Evolutionary conservation across 2,888 invertebrate species (phyloP).

Genomic region (Zhuqinia jingwanae): DNA sequence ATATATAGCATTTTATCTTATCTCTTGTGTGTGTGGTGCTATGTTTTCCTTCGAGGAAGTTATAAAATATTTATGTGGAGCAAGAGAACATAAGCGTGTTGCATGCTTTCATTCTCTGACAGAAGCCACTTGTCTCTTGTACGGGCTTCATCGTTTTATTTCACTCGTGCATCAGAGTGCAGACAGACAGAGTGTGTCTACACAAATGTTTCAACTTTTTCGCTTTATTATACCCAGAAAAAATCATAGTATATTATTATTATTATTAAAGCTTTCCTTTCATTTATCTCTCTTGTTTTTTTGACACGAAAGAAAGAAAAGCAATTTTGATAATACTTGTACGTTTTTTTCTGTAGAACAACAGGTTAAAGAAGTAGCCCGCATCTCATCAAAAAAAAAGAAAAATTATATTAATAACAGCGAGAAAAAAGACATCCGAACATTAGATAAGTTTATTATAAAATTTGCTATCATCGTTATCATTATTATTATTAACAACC

Average conservation of each 20-base stretch:
- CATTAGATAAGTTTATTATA: no score
- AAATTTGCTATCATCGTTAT: no score
- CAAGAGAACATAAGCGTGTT: slow-evolving; percentile 13
- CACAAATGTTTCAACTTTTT: neutral
- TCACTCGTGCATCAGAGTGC: no score
- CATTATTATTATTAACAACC: no score
- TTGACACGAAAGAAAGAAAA: neutral
- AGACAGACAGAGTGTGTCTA: neutral
- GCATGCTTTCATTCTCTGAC: slow-evolving; percentile 6
- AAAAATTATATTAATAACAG: no score
- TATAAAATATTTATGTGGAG: no score
- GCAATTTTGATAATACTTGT: neutral
- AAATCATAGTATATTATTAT: no score
- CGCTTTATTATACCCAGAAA: neutral
- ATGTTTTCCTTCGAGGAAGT: no score
- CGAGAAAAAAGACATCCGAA: no score
- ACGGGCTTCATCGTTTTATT: slow-evolving; percentile 21
- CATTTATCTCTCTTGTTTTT: neutral
- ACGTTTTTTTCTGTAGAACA: neutral
- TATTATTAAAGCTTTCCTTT: neutral
- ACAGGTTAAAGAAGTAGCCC: no score
- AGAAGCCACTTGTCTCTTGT: slow-evolving; percentile 50
- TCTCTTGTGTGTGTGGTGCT: neutral
- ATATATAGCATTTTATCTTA: neutral
- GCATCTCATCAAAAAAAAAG: no score